phyloP scores from a whole-genome alignment of 2,113 vertebrate genomes.

The Scophthalmus maximus region DNA sequence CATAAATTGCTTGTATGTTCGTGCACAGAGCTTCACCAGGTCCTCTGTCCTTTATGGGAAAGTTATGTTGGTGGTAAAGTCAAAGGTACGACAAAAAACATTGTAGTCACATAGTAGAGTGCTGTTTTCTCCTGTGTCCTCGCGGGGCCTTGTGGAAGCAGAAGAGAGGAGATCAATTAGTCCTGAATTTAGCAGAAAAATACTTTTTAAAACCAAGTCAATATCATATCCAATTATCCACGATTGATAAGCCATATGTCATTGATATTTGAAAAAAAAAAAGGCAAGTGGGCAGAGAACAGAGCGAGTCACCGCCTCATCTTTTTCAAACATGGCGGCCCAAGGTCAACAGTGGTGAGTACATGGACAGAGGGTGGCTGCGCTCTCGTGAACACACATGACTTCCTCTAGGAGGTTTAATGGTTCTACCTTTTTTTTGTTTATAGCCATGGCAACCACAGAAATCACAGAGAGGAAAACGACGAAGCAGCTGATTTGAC shows the following conservation, averaged over 20 bases:
- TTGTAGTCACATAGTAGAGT: conserved; percentile 41
- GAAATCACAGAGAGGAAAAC: background rate
- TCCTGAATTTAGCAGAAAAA: background rate
- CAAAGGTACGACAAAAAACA: conserved; percentile 56
- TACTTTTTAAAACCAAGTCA: background rate
- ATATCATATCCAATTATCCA: background rate
- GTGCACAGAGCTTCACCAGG: conserved; percentile 23
- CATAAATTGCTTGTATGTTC: conserved; percentile 22
- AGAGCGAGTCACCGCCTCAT: no score
- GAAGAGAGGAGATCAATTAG: conserved; percentile 16
- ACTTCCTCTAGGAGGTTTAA: background rate
- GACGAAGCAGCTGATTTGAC: background rate
- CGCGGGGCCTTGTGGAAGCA: conserved; percentile 30
- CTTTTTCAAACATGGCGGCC: background rate
- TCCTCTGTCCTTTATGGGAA: conserved; percentile 53
- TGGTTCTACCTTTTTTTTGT: background rate
- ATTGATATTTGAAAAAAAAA: no score
- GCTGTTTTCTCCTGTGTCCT: conserved; percentile 38
- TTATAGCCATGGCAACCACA: background rate
- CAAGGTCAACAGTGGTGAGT: background rate
- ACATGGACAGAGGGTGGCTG: background rate
- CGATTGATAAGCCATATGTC: background rate
- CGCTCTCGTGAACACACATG: background rate
- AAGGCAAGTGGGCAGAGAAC: no score
- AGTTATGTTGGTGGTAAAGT: conserved; percentile 47